phyloP scores from a whole-genome alignment of 1,140 invertebrate genomes.

The Latrodectus geometricus region DNA sequence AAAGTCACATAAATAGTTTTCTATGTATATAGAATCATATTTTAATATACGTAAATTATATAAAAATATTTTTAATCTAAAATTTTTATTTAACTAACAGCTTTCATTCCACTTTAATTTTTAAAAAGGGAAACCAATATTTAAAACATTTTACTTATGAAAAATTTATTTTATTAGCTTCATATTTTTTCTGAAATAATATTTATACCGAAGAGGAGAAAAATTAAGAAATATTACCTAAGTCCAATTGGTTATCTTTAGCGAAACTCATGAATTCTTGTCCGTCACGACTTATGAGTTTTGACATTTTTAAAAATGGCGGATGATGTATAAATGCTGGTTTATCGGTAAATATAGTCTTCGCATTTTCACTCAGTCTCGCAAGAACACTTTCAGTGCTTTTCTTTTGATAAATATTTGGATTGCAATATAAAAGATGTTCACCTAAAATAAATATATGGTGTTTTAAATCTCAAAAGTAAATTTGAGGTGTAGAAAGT shows the following conservation, averaged over 20 bases:
- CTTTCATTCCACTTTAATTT: no score
- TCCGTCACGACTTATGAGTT: background rate
- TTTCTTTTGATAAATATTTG: constrained; percentile 21
- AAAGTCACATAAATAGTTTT: no score
- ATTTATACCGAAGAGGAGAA: background rate
- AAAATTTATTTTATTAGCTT: background rate
- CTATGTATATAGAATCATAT: no score
- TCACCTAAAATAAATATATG: constrained; percentile 29
- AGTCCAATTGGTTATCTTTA: constrained; percentile 37
- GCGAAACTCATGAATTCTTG: constrained; percentile 32
- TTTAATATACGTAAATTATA: no score
- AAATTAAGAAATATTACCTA: constrained; percentile 13
- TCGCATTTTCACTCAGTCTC: background rate
- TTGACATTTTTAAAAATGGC: constrained; percentile 15
- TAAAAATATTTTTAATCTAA: no score
- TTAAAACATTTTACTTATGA: background rate
- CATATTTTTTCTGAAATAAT: background rate
- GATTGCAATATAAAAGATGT: constrained; percentile 17
- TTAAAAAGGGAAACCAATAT: no score
- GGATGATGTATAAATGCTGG: constrained; percentile 17
- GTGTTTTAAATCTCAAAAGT: no score
- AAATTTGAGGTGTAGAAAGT: no score
- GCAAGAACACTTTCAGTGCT: background rate
- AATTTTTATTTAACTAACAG: no score
- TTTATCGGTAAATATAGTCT: constrained; percentile 23